These are phyloP conservation scores for Tenualosa ilisha DNA, from an alignment of 2,797 vertebrate species.

Conservation along the genomic window DNA sequence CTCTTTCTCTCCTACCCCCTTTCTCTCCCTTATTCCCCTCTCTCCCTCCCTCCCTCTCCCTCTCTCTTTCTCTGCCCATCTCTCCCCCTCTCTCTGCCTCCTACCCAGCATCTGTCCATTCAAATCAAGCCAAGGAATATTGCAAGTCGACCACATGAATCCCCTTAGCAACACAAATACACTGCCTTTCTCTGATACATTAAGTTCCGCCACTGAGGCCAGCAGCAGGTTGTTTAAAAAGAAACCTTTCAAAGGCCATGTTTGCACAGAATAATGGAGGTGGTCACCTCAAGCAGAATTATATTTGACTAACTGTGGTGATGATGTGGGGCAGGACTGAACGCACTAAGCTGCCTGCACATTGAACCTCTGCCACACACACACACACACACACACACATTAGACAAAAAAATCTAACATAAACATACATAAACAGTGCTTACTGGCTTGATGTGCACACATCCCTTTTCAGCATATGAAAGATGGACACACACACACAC, in stretches of 20 bases:
- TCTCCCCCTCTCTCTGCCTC: not conserved
- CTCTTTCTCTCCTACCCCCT: not conserved
- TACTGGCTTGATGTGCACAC: not conserved
- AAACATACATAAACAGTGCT: not conserved
- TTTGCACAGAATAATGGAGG: not conserved
- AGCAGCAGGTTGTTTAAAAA: not conserved
- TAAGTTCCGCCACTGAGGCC: not conserved
- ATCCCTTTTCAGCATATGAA: not conserved
- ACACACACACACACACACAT: no score
- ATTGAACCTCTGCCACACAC: not conserved
- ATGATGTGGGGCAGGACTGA: not conserved
- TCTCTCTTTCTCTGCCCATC: slow-evolving; percentile 20
- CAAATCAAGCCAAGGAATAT: not conserved
- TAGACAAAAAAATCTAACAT: no score
- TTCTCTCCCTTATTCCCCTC: not conserved
- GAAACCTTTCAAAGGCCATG: not conserved
- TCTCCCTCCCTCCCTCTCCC: slow-evolving; percentile 24
- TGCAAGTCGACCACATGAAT: not conserved
- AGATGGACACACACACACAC: not conserved
- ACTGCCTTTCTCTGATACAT: not conserved
- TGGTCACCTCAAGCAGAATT: not conserved
- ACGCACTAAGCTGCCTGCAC: not conserved
- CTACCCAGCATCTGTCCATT: not conserved
- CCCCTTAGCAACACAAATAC: not conserved
- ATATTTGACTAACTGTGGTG: not conserved